Percentiles rank a stretch among this genome's conserved stretches.
Conservation (phyloP, 1,140 invertebrate species). For the Orchesella cincta region DNA sequence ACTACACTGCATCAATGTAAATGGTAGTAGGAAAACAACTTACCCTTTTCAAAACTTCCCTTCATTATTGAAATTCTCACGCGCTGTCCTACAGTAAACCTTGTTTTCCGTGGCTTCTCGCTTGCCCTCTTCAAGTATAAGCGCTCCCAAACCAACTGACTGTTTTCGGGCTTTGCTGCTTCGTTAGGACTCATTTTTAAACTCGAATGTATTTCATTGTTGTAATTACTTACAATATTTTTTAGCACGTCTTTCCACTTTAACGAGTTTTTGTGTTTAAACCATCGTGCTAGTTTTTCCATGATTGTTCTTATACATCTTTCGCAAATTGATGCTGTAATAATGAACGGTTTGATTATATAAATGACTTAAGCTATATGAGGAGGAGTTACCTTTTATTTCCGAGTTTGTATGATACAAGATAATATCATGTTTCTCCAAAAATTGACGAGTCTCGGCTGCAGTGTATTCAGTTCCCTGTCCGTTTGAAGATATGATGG, state of each 20-base stretch:
- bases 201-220: background rate
- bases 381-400: background rate
- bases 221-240: background rate
- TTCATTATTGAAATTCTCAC: background rate
- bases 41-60: background rate
- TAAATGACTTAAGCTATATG: background rate
- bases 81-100: background rate
- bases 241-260: background rate
- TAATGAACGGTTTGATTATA: background rate
- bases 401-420: background rate
- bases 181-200: background rate
- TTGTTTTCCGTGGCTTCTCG: background rate
- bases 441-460: background rate
- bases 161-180: background rate
- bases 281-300: background rate
- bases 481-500: background rate
- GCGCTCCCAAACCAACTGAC: background rate
- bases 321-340: background rate
- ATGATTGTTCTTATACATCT: background rate
- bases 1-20: too few relatives aligned
- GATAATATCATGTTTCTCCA: background rate
- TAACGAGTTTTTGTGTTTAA: background rate
- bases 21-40: too few relatives aligned
- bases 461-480: background rate
- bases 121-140: background rate